These are phyloP conservation scores for Theristus sp. DNA, from an alignment of 2,888 invertebrate species.

Conservation along the genomic window DNA sequence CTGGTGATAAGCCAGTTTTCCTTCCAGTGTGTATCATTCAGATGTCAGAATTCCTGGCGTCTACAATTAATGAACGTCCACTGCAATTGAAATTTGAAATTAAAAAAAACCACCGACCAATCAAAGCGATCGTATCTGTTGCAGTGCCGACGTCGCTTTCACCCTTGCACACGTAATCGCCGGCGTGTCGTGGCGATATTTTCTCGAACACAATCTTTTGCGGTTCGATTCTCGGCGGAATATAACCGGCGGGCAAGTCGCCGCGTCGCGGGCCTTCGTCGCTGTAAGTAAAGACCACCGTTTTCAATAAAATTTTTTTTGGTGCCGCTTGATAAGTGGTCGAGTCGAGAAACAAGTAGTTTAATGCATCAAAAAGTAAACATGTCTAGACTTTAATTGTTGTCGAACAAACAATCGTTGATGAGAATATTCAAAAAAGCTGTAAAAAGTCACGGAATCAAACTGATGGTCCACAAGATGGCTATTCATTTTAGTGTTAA, in stretches of 20 bases:
- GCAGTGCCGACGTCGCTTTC: background rate
- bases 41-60: too few species aligned
- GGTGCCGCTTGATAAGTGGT: too few species aligned
- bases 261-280: background rate
- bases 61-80: too few species aligned
- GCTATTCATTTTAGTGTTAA: background rate
- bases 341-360: too few species aligned
- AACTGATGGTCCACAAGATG: background rate
- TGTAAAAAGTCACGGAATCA: background rate
- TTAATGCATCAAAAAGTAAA: too few species aligned
- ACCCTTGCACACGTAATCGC: background rate
- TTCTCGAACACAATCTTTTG: constrained; percentile 4
- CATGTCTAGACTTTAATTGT: too few species aligned
- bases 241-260: background rate
- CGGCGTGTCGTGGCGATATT: constrained; percentile 5
- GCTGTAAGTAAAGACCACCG: too few species aligned
- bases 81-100: background rate
- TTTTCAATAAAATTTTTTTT: too few species aligned
- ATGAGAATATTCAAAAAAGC: too few species aligned
- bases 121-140: background rate
- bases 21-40: too few species aligned
- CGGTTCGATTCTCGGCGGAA: background rate
- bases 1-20: too few species aligned
- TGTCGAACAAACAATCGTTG: too few species aligned
- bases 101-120: background rate